Base-by-base conservation (phyloP, 2,113 vertebrate genomes). In the Talpa occidentalis region DNA sequence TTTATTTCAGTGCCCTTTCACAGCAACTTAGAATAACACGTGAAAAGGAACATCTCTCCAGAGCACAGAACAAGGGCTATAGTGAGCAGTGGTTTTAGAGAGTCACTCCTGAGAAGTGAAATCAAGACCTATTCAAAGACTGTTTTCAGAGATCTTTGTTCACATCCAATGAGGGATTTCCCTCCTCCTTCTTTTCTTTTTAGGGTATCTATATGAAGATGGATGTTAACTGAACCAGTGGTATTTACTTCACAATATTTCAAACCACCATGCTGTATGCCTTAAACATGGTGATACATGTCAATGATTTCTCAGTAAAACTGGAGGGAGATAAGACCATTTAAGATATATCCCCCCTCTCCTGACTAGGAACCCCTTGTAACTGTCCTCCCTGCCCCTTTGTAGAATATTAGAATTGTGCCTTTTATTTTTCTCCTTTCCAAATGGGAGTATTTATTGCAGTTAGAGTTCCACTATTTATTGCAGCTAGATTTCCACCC, bases 401-500 rank as follows among this genome's bases (percentile, higher is more conserved):
- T 49, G 30, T 54, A 49, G 21, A 12, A 88, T 88, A 90, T 82
- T 88, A 87, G 35, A 62, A 82, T 62, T 62, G n/a, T 40, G 32
- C 81, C 22, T 91, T 72, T 44, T 32, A 26, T 66, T 26, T 52
- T 73, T 62, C 24, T 88, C 12, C 42, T 83, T 94, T 88, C 52
- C 84, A 77, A 83, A 37, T 88, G 42, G 24, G 64, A 83, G 42
- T 37, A 40, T 90, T 88, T 83, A 47, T 56, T 66, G 32, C n/a
- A 64, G 32, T 88, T 70, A n/a, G n/a, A n/a, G n/a, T n/a, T n/a
- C n/a, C n/a, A n/a, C n/a, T 37, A 40, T 90, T 88, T 83, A 47
- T 56, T 66, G 32, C n/a, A 64, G 32, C 83, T 70, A n/a, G n/a
- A 78, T 56, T 44, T 37, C 56, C 35, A 83, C 35, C 22, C 30